Evolutionary conservation across 2,888 invertebrate species (phyloP).

Genomic region (Rapana venosa): DNA sequence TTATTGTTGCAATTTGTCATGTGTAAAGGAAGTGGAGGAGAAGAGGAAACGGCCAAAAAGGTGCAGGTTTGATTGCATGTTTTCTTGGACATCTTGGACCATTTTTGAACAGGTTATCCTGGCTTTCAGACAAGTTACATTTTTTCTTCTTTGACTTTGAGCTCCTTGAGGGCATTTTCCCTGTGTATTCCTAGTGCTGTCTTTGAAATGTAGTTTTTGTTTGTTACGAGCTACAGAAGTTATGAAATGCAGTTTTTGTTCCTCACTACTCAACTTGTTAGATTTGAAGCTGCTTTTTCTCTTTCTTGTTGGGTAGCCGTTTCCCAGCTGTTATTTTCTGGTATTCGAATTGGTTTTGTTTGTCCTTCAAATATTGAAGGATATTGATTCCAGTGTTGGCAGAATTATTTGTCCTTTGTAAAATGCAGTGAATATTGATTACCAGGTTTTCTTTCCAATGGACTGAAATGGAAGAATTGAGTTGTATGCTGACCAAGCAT

Average conservation of each 20-base stretch:
- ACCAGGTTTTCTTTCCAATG: background rate
- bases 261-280: background rate
- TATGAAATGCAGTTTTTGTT: background rate
- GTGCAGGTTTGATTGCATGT: background rate
- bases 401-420: background rate
- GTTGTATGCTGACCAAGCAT: background rate
- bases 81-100: slow-evolving; percentile 18
- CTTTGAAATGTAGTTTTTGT: background rate
- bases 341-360: background rate
- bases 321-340: background rate
- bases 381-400: background rate
- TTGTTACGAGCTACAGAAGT: background rate
- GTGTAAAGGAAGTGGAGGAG: background rate
- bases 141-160: slow-evolving; percentile 29
- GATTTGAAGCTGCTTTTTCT: slow-evolving; percentile 21
- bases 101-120: background rate
- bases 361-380: background rate
- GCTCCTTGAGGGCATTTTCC: slow-evolving; percentile 5
- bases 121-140: background rate
- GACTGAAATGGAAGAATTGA: background rate
- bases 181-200: background rate
- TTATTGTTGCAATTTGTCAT: slow-evolving; percentile 9
- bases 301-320: background rate
- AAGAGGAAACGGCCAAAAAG: background rate
- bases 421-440: background rate